Evolutionary conservation across 2,888 invertebrate species (phyloP).

Genomic region (Polymixis flavicincta): DNA sequence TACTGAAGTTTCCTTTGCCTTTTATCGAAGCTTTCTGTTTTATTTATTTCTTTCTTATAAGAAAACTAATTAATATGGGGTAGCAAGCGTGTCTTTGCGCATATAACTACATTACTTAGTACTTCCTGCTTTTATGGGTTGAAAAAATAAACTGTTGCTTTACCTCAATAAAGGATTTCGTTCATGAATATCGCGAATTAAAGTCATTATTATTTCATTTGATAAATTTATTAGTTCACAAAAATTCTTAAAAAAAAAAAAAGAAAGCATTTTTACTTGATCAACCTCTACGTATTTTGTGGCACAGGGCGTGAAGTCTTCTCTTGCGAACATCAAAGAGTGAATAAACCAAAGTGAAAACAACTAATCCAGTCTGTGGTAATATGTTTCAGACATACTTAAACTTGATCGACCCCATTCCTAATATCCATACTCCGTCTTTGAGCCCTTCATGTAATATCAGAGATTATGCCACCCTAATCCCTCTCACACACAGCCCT

Average conservation of each 20-base stretch:
- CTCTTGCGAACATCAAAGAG: neutral
- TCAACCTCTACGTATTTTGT: neutral
- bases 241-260: neutral
- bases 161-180: too few species aligned
- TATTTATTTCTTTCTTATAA: neutral
- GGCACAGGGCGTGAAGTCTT: neutral
- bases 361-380: neutral
- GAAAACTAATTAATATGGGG: neutral
- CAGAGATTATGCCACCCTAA: neutral
- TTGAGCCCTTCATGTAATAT: conserved; percentile 13
- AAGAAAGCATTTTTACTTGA: neutral
- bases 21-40: neutral
- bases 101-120: neutral
- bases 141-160: neutral
- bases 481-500: conserved; percentile 1
- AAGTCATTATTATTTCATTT: neutral
- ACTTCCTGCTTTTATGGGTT: neutral
- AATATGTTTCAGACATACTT: neutral
- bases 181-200: neutral
- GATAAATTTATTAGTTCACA: too few species aligned
- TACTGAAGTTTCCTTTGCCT: neutral
- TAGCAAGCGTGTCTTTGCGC: neutral
- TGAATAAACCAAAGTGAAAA: neutral
- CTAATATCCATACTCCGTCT: neutral
- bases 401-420: neutral